These are phyloP conservation scores for Lycophotia porphyrea DNA, from an alignment of 2,888 invertebrate species.

Conservation along the genomic window DNA sequence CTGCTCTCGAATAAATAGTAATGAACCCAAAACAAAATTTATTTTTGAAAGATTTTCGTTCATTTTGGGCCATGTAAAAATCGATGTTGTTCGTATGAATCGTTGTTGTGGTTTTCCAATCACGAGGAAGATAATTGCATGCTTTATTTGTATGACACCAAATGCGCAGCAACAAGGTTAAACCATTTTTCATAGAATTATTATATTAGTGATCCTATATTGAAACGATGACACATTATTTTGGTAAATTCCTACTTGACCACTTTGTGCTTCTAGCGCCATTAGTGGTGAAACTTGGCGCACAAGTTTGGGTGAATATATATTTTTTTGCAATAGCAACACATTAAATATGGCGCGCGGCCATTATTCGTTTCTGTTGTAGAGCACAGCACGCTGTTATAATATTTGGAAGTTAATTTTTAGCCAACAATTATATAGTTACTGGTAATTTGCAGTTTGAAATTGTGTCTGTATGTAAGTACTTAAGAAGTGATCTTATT, in stretches of 20 bases:
- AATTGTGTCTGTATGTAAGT: background rate
- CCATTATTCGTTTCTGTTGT: constrained; percentile 62
- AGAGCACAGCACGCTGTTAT: constrained; percentile 51
- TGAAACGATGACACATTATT: background rate
- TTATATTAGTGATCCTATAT: background rate
- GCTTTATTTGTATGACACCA: background rate
- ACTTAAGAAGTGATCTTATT: background rate
- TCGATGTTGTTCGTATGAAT: too few species aligned
- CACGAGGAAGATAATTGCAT: background rate
- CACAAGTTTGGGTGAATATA: background rate
- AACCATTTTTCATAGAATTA: background rate
- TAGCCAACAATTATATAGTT: constrained; percentile 13
- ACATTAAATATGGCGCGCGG: constrained; percentile 54
- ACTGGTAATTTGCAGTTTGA: constrained; percentile 30
- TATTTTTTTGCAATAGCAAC: constrained; percentile 40
- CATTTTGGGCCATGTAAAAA: too few species aligned
- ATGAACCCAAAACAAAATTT: too few species aligned
- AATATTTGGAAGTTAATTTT: constrained; percentile 22
- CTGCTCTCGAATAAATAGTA: background rate
- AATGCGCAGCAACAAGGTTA: background rate
- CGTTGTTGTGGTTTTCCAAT: too few species aligned
- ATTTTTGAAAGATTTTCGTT: too few species aligned
- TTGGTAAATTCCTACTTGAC: background rate
- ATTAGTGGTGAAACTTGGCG: background rate
- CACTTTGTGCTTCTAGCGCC: background rate